phyloP scores from a whole-genome alignment of 2,113 vertebrate species.

The Lasiurus cinereus region DNA sequence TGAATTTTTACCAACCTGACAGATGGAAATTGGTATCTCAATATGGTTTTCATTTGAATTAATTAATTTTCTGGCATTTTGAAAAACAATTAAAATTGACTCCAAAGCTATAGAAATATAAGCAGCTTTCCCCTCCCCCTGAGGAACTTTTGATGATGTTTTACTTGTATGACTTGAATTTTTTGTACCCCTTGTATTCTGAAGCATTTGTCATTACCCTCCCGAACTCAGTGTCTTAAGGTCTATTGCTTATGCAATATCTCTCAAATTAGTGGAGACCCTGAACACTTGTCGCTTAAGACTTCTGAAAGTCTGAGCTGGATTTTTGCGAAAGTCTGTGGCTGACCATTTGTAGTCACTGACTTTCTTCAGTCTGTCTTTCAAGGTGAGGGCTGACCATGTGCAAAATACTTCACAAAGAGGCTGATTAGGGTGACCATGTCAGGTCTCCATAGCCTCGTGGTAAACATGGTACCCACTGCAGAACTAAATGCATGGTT shows the following conservation, averaged over 20 bases:
- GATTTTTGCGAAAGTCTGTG: background rate
- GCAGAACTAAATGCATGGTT: background rate
- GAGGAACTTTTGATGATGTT: background rate
- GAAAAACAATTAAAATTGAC: background rate
- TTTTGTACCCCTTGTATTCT: background rate
- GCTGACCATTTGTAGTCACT: background rate
- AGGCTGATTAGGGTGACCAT: background rate
- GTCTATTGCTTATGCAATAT: background rate
- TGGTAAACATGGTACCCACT: background rate
- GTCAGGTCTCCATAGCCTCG: background rate
- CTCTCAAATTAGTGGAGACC: background rate
- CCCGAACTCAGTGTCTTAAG: background rate
- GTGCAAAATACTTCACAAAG: background rate
- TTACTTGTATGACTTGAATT: background rate
- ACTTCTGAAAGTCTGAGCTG: background rate
- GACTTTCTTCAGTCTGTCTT: background rate
- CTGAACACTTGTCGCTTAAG: background rate
- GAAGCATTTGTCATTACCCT: background rate
- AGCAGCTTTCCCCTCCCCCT: no score
- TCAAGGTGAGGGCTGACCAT: background rate
- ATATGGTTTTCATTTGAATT: constrained; percentile 31
- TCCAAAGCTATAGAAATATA: background rate
- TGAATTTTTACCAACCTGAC: background rate
- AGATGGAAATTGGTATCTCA: constrained; percentile 1
- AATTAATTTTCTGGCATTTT: constrained; percentile 18